A percentile compares a stretch with the other conserved stretches of the same genome.
Evolutionary conservation across 2,797 vertebrate genomes (phyloP).

Genomic region (Huso huso): DNA sequence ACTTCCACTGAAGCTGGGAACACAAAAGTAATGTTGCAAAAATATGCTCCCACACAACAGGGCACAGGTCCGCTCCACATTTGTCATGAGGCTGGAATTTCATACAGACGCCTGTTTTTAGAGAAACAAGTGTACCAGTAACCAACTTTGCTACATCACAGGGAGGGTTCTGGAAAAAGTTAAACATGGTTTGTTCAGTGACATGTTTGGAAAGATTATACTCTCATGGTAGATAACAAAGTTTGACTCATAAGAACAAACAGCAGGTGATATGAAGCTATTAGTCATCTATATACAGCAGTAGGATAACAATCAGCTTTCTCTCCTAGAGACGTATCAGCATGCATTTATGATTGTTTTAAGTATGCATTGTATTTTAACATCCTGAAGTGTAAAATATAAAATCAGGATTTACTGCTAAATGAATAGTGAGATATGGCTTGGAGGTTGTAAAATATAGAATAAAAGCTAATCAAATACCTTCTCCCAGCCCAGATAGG

Average conservation of each 20-base stretch:
- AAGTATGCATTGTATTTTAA: too few relatives aligned
- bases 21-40: slow-evolving; percentile 81
- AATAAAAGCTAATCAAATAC: slow-evolving; percentile 42
- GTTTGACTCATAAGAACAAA: too few relatives aligned
- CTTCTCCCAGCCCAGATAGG: slow-evolving; percentile 84
- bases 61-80: slow-evolving; percentile 73
- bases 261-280: too few relatives aligned
- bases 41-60: slow-evolving; percentile 73
- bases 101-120: slow-evolving; percentile 61
- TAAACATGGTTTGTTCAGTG: slow-evolving; percentile 6
- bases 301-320: too few relatives aligned
- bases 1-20: slow-evolving; percentile 76
- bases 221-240: too few relatives aligned
- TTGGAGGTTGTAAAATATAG: neutral
- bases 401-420: too few relatives aligned
- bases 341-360: too few relatives aligned
- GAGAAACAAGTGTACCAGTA: slow-evolving; percentile 63
- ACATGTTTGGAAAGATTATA: neutral
- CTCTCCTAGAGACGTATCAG: too few relatives aligned
- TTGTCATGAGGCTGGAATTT: slow-evolving; percentile 62
- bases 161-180: slow-evolving; percentile 61
- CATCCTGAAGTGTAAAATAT: too few relatives aligned
- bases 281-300: too few relatives aligned
- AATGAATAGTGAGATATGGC: too few relatives aligned
- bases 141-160: slow-evolving; percentile 66